Base-by-base conservation (phyloP, 2,113 vertebrate species). In the Ophthalmolycus amberensis region DNA sequence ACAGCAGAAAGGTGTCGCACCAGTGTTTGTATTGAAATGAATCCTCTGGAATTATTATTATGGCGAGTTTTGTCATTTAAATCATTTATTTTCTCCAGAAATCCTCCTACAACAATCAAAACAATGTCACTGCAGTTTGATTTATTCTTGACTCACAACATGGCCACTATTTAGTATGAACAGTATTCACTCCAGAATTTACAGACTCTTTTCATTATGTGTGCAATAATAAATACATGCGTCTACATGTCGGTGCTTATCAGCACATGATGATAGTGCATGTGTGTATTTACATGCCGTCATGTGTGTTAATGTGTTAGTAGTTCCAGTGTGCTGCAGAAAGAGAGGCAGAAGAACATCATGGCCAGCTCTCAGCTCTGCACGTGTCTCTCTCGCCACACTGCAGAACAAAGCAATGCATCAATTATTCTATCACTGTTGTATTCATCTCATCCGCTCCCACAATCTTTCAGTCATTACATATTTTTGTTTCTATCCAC, bases 341-440 rank as follows among this genome's bases (percentile, higher is more conserved):
- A n/a, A n/a, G 37, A 72, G 62, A n/a, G 44, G 11, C 46, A 44
- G 77, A 34, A 52, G 54, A 56, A 34, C 65, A 75, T 60, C 40
- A 25, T 14, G 22, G 20, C 25, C 25, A 42, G 20, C 71, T 73
- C 52, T 67, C 62, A 10, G 58, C 54, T 74, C 38, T 59, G 44
- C 75, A 20, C 1, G 7, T 37, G 25, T 18, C 75, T 6, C 37
- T 60, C 74, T 76, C 63, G 15, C 1, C 63, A 25, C 2, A 6
- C 37, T 72, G 50, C n/a, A 60, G 58, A 66, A 79, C 48, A 83
- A 78, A 82, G 46, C 69, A 68, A 71, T 52, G 64, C 59, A 58
- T 54, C 2, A 12, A 58, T 22, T 63, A 42, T 59, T 62, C 67
- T 6, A 29, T 10, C n/a, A 25, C 27, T 25, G 8, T 54, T 46